phyloP scores from a whole-genome alignment of 2,797 vertebrate genomes.

The Acanthopagrus latus region DNA sequence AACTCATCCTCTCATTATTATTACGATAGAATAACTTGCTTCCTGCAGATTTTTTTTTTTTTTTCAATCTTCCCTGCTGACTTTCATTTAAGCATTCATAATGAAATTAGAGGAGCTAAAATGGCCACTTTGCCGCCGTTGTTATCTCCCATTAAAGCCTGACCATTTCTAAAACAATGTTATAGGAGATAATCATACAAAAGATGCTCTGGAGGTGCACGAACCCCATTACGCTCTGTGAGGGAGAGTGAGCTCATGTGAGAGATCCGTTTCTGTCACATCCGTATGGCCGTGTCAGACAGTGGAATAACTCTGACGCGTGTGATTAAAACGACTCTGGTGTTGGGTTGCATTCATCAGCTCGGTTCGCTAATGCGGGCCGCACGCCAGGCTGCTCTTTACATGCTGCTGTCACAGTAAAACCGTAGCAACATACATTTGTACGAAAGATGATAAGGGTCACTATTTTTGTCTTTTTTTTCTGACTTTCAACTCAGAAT shows the following conservation, averaged over 20 bases:
- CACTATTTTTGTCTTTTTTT: no score
- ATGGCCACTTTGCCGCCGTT: neutral
- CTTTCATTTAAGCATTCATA: slow-evolving; percentile 6
- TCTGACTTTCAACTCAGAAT: no score
- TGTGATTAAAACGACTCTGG: neutral
- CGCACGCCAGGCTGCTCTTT: slow-evolving; percentile 30
- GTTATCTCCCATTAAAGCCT: slow-evolving; percentile 1
- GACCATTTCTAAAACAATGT: slow-evolving; percentile 5
- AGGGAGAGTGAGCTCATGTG: neutral
- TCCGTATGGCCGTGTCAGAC: neutral
- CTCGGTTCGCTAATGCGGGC: slow-evolving; percentile 25
- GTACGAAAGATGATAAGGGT: slow-evolving; percentile 26
- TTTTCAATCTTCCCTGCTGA: neutral
- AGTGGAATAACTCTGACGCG: neutral
- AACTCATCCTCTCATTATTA: neutral
- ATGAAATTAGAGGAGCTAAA: slow-evolving; percentile 6
- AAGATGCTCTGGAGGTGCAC: slow-evolving; percentile 11
- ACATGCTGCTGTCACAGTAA: slow-evolving; percentile 46
- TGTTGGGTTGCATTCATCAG: slow-evolving; percentile 10
- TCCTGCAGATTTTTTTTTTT: neutral
- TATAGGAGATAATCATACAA: neutral
- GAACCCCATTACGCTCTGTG: neutral
- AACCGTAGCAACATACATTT: slow-evolving; percentile 27
- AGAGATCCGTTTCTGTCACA: slow-evolving; percentile 4
- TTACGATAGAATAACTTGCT: neutral